Evolutionary conservation across 2,113 vertebrate genomes (phyloP).

Genomic region (Ochotona curzoniae): DNA sequence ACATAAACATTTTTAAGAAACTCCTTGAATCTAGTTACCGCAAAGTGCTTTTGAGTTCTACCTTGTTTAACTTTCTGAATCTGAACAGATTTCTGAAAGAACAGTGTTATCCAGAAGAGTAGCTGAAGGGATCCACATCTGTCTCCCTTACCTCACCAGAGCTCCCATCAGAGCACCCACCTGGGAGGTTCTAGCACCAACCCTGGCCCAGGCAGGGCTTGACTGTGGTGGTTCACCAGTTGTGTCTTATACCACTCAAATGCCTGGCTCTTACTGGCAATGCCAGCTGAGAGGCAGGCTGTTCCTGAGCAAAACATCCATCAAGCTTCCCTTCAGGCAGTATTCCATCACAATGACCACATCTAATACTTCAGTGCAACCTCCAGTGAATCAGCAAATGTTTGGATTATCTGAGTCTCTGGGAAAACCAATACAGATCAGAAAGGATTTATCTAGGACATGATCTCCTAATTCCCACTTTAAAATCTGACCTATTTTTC

Average conservation of each 20-base stretch:
- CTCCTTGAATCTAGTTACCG: background rate
- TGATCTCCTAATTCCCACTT: constrained; percentile 68
- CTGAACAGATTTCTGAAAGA: background rate
- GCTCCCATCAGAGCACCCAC: background rate
- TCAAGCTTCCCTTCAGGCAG: constrained; percentile 92
- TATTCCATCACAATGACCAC: constrained; percentile 92
- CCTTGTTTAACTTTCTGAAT: background rate
- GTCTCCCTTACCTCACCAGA: background rate
- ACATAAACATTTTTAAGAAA: background rate
- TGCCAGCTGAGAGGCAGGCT: constrained; percentile 93
- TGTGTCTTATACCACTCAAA: constrained; percentile 13
- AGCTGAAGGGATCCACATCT: background rate
- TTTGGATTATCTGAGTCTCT: constrained; percentile 94
- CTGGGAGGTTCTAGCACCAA: background rate
- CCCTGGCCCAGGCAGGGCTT: background rate
- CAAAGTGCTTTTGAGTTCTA: background rate
- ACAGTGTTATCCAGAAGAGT: constrained; percentile 12
- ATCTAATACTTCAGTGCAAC: constrained; percentile 89
- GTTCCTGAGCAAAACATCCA: constrained; percentile 89
- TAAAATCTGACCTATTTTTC: constrained; percentile 70
- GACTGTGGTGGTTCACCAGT: background rate
- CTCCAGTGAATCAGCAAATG: constrained; percentile 92
- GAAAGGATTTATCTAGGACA: constrained; percentile 62
- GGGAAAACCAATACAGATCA: constrained; percentile 76
- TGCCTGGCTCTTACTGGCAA: constrained; percentile 86